phyloP scores from a whole-genome alignment of 2,113 vertebrate genomes.

The Pimephales promelas region DNA sequence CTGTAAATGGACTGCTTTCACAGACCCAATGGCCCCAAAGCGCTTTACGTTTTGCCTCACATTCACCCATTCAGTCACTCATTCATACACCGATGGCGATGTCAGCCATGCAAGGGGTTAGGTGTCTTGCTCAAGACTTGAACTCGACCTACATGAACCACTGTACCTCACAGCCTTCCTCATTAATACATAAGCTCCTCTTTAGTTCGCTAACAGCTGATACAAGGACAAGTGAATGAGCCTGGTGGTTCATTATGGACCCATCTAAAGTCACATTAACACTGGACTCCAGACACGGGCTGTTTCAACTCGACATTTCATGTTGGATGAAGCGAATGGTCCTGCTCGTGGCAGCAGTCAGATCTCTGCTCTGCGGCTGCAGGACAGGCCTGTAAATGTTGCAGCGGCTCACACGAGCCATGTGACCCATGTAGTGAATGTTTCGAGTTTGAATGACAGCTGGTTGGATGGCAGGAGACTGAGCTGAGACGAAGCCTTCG shows the following conservation, averaged over 20 bases:
- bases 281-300: slow-evolving; percentile 7
- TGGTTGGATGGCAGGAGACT: slow-evolving; percentile 36
- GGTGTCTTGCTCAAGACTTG: too few species aligned
- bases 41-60: too few species aligned
- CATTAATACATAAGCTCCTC: neutral
- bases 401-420: slow-evolving; percentile 11
- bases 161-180: neutral
- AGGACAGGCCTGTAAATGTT: slow-evolving; percentile 43
- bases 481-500: slow-evolving; percentile 36
- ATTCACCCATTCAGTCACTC: too few species aligned
- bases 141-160: too few species aligned
- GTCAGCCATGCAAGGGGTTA: too few species aligned
- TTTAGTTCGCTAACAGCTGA: neutral
- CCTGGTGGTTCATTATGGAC: slow-evolving; percentile 3
- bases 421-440: slow-evolving; percentile 16
- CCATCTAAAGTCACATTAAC: slow-evolving; percentile 1
- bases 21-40: too few species aligned
- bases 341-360: slow-evolving; percentile 12
- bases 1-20: too few species aligned
- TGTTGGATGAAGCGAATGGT: slow-evolving; percentile 11
- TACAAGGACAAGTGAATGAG: neutral
- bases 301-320: slow-evolving; percentile 9
- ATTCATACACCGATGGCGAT: too few species aligned
- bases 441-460: slow-evolving; percentile 43
- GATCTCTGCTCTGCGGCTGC: slow-evolving; percentile 7